Percentiles rank a stretch among this genome's conserved stretches.
Evolutionary conservation across 2,888 invertebrate species (phyloP).

Genomic region (Morpho helenor): DNA sequence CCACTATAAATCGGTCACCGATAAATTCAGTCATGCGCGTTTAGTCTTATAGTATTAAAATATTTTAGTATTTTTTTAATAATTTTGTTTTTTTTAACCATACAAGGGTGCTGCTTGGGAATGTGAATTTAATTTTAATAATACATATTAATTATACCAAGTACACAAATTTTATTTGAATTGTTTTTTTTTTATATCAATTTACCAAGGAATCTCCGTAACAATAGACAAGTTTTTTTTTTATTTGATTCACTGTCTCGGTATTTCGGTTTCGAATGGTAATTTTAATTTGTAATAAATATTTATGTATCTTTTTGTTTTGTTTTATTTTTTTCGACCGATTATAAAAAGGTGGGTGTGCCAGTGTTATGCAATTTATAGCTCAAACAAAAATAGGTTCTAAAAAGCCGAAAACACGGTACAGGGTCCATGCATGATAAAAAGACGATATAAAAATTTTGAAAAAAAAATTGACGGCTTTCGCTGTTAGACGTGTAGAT

Average conservation of each 20-base stretch:
- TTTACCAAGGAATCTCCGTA: constrained; percentile 58
- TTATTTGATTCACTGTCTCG: constrained; percentile 48
- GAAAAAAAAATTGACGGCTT: constrained; percentile 42
- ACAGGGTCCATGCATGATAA: constrained; percentile 16
- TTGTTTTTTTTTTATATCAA: constrained; percentile 20
- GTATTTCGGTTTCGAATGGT: constrained; percentile 52
- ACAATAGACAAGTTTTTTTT: constrained; percentile 32
- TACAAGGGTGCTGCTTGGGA: constrained; percentile 62
- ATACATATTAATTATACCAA: constrained; percentile 36
- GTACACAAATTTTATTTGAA: constrained; percentile 30
- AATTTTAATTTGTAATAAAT: constrained; percentile 75
- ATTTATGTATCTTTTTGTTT: constrained; percentile 67
- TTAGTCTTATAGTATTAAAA: constrained; percentile 40
- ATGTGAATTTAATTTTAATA: constrained; percentile 50
- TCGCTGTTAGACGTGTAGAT: constrained; percentile 50
- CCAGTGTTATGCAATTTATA: constrained; percentile 76
- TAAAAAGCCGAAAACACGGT: neutral
- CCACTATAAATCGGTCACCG: neutral
- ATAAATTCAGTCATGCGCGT: constrained; percentile 1
- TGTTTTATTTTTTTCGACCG: constrained; percentile 53
- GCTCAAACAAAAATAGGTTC: constrained; percentile 33
- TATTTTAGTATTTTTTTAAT: constrained; percentile 65
- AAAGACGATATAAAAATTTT: constrained; percentile 3
- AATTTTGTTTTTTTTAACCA: constrained; percentile 44
- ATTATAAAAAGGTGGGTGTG: constrained; percentile 53